phyloP scores from a whole-genome alignment of 1,140 invertebrate genomes.

The Diachasmimorpha longicaudata region DNA sequence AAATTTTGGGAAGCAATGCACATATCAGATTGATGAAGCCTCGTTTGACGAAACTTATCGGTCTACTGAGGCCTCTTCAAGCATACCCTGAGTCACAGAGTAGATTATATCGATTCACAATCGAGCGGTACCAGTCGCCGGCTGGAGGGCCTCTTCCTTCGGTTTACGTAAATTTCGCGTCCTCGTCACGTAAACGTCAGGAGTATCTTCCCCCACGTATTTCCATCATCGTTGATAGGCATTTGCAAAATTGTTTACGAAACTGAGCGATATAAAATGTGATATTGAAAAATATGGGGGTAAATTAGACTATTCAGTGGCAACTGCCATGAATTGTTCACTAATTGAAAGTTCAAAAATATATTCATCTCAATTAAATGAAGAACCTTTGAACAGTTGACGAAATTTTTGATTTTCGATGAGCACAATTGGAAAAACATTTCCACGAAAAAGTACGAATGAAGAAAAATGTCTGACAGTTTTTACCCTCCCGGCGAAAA shows the following conservation, averaged over 20 bases:
- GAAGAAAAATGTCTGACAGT: too few species aligned
- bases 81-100: neutral
- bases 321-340: too few species aligned
- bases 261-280: neutral
- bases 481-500: too few species aligned
- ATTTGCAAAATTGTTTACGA: slow-evolving; percentile 22
- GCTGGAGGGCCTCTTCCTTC: neutral
- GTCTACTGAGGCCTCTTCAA: neutral
- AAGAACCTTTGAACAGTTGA: too few species aligned
- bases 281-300: neutral
- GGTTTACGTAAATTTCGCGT: neutral
- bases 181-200: slow-evolving; percentile 23
- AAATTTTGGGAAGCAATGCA: neutral
- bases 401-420: too few species aligned
- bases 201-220: neutral
- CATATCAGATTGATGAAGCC: neutral
- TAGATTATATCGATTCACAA: slow-evolving; percentile 14
- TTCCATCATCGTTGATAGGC: slow-evolving; percentile 21
- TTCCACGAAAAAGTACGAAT: too few species aligned
- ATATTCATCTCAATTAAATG: too few species aligned
- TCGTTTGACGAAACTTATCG: neutral
- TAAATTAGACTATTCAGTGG: neutral
- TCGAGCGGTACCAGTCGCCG: slow-evolving; percentile 28
- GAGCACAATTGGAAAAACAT: too few species aligned
- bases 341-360: too few species aligned